Base-by-base conservation (phyloP, 92 coral and sea anemone genomes). In the Actinostola sp. region DNA sequence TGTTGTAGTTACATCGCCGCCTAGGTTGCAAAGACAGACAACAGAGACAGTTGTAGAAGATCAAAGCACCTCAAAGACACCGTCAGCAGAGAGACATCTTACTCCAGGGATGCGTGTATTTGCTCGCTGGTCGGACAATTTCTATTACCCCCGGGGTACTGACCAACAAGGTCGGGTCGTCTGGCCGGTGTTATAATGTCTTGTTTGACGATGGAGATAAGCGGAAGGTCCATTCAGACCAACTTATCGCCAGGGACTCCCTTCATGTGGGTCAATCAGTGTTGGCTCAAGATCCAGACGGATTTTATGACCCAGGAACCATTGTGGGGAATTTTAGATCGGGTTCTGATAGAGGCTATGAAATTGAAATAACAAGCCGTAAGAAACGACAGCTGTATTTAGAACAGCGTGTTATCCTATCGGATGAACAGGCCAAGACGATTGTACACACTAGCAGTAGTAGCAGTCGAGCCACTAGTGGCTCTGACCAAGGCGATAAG, bases 141-240 rank as follows among this genome's bases (percentile, higher is more conserved):
- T 71, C 44, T 95, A 78, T 61, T 95, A 95, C 72, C 99, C n/a
- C 99, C 0, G 99, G 99, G 7, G 41, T 30, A 24, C 63, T 95
- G 24, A 42, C 82, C 13, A 62, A 84, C 0, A 81, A 75, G 20
- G 67, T 55, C 28, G 81, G 79, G 5, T 26, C 14, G 11, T 1
- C 12, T 23, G 88, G 63, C 27, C 75, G 62, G 5, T 27, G 36
- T 20, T 89, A 81, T 61, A 59, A 62, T 29, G 84, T 95, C 30
- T 50, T 73, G 15, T 95, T 95, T 64, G 97, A 95, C 44, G 99
- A 95, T 64, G 99, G 99, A 9, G 96, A 92, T 73, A 72, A 54
- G 66, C 80, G 92, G n/a, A 66, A 86, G 50, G 69, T 89, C 16
- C 82, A 74, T 24, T 65, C 89, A 2, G 86, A 80, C 58, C 82